These are phyloP conservation scores for Drosophila pruinosa DNA, from an alignment of 1,140 invertebrate genomes.

Conservation along the genomic window DNA sequence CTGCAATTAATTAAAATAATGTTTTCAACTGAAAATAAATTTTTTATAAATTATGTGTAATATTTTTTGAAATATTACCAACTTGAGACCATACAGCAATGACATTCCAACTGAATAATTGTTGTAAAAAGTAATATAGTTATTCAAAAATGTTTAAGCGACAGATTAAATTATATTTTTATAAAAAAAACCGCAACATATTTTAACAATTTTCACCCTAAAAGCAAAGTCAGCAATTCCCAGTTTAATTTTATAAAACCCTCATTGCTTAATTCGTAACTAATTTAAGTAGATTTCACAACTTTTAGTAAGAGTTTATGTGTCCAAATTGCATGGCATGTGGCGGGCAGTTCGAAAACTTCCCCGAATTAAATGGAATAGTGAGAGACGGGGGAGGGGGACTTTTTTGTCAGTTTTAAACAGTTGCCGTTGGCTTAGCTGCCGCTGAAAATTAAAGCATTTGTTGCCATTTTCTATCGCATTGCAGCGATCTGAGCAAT, in stretches of 20 bases:
- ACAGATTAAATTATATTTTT: too few relatives aligned
- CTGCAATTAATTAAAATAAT: too few relatives aligned
- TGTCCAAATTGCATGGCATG: not conserved
- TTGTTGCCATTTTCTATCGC: constrained; percentile 75
- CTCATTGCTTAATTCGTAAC: not conserved
- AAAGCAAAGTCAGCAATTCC: too few relatives aligned
- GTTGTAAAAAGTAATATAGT: too few relatives aligned
- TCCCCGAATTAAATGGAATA: not conserved
- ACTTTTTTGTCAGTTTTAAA: not conserved
- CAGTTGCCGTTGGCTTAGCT: constrained; percentile 16
- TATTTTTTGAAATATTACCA: too few relatives aligned
- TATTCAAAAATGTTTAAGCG: too few relatives aligned
- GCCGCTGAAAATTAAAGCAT: constrained; percentile 66
- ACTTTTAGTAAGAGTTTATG: not conserved
- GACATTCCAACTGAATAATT: too few relatives aligned
- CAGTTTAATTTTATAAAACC: not conserved
- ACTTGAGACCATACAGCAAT: too few relatives aligned
- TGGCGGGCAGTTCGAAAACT: not conserved
- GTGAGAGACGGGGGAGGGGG: not conserved
- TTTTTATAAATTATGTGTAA: too few relatives aligned
- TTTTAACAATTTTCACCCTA: not conserved
- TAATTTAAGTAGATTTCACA: not conserved
- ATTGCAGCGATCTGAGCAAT: constrained; percentile 48
- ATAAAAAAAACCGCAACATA: not conserved
- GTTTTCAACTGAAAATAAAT: too few relatives aligned